These are phyloP conservation scores for Eupithecia exiguata DNA, from an alignment of 2,888 invertebrate species.

Conservation along the genomic window DNA sequence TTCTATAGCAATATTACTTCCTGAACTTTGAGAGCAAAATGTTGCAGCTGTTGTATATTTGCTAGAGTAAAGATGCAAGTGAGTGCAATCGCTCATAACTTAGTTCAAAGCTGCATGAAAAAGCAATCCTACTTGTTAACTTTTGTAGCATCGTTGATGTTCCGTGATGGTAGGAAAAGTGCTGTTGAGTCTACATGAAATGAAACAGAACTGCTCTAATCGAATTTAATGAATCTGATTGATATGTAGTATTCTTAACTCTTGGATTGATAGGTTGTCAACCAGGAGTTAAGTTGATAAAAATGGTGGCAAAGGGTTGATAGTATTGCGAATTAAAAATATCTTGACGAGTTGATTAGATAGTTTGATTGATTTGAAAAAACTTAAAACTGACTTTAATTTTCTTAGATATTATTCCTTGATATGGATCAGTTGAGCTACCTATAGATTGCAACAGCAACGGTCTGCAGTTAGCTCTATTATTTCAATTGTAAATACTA, in stretches of 20 bases:
- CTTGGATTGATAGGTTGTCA: no score
- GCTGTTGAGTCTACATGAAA: background rate
- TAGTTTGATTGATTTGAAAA: no score
- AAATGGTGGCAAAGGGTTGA: background rate
- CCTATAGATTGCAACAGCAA: no score
- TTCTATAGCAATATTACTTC: slow-evolving; percentile 1
- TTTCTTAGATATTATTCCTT: no score
- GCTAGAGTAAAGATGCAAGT: background rate
- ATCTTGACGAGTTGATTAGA: no score
- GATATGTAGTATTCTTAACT: background rate
- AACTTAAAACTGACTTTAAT: no score
- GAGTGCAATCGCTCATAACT: slow-evolving; percentile 6
- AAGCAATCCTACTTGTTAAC: background rate
- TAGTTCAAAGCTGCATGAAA: slow-evolving; percentile 16
- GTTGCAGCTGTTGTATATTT: slow-evolving; percentile 1
- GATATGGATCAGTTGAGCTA: no score
- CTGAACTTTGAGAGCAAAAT: slow-evolving; percentile 4
- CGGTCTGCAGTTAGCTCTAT: no score
- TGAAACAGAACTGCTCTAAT: background rate
- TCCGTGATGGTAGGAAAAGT: background rate
- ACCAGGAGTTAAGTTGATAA: background rate
- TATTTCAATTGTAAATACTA: no score
- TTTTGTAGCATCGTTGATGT: background rate
- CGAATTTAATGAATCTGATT: background rate
- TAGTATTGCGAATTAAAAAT: no score